Base-by-base conservation (phyloP, 2,797 vertebrate genomes). In the Astyanax mexicanus region DNA sequence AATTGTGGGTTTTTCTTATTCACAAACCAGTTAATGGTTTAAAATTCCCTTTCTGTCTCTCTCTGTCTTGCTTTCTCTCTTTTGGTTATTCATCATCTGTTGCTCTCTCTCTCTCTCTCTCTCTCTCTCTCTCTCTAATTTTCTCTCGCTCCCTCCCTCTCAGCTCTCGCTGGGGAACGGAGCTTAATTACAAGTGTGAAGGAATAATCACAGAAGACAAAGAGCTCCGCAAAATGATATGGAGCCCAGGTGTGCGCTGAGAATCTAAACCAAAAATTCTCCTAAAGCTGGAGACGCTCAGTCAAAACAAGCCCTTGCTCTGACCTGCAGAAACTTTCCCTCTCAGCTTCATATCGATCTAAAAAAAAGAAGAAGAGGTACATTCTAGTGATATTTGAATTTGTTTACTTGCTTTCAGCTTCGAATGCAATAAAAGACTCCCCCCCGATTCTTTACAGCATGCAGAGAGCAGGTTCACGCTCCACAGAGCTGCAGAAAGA, bases 141-240 rank as follows among this genome's bases (percentile, higher is more conserved):
- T n/a, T n/a, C n/a, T n/a, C n/a, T n/a, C n/a, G 61, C 52, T 25
- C 45, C n/a, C 29, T 29, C 52, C 25, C 37, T 42, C 54, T 19
- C 13, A 19, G 67, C 32, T 64, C 21, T 58, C 17, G 35, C 51
- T 7, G 61, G 25, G 37, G n/a, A 61, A 75, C 52, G 12, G 12
- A 15, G 8, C 44, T 40, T 75, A 69, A 75, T 75, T 69, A 75
- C n/a, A 69, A 32, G 65, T 75, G 44, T 61, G 74, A 69, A 75
- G 35, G 49, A 66, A 42, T 69, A 69, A 69, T 69, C 35, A 42
- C 55, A n/a, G n/a, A 61, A 58, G 54, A 60, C 45, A 52, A 75
- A 49, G 54, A 69, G 55, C 66, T 32, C 19, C 15, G 27, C 13
- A 58, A 10, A 66, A 51, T 19, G 13, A 35, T 60, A 6, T 12